Evolutionary conservation across 2,797 vertebrate genomes (phyloP), one percentile per base, ranked within the genome.

Genomic region (Acipenser ruthenus): DNA sequence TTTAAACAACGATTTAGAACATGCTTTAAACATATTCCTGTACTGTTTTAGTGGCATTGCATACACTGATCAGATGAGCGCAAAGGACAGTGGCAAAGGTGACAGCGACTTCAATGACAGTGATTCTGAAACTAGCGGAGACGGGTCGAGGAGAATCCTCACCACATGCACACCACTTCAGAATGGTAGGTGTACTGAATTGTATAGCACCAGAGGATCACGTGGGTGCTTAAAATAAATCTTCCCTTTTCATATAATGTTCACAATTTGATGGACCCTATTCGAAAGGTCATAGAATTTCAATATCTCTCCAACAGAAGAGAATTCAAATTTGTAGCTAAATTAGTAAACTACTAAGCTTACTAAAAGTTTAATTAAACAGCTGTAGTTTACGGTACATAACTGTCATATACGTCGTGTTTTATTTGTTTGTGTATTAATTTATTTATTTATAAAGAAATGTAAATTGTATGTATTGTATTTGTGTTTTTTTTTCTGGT

Each of bases 31-130:
- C 50, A 6, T 11, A 76, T 74, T 37, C 37, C 5, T 37, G 4
- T 37, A 37, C 37, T 37, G 37, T 37, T 79, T 72, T 84, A 90
- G 88, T 69, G 81, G 78, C 74, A 79, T 75, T 73, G 86, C 76
- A 71, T 83, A 78, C 80, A 75, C 80, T 15, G 87, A 90, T 80
- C 89, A 93, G 74, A 77, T 84, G 81, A 91, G 84, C 69, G 65
- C 88, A 80, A 94, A 92, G 84, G 91, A 89, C 84, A 92, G 87
- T 5, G 88, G 88, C 10, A 92, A 89, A 91, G 80, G 88, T 78
- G 86, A 92, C 78, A 89, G 87, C 15, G 89, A 92, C 79, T 89
- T 86, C 77, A 93, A 90, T 55, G 90, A 89, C 78, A 91, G 86
- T 1, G 86, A 88, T 77, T 92, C 86, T 7, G 79, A 86, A 69